A percentile compares a stretch with the other conserved stretches of the same genome.
These are phyloP conservation scores for Cecropterus lyciades DNA, from an alignment of 1,140 invertebrate genomes.

Conservation along the genomic window DNA sequence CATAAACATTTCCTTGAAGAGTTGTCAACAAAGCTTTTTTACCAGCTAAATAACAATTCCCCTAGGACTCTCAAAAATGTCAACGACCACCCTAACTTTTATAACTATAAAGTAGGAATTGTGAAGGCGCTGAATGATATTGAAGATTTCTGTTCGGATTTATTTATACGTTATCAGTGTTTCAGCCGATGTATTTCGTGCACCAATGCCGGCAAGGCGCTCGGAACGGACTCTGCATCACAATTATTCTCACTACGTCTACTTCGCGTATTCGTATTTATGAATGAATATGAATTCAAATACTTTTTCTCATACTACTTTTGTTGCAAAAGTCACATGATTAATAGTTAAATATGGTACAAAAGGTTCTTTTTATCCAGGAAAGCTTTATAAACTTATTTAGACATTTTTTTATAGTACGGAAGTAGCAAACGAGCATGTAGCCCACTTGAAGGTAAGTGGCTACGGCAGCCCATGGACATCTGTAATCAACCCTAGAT, in stretches of 20 bases:
- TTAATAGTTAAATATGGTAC: too few relatives aligned
- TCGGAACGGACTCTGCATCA: constrained; percentile 15
- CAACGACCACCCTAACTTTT: neutral
- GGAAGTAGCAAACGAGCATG: too few relatives aligned
- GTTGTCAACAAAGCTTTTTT: neutral
- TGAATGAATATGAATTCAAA: too few relatives aligned
- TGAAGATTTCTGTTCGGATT: constrained; percentile 14
- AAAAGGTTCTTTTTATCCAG: too few relatives aligned
- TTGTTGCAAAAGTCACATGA: too few relatives aligned
- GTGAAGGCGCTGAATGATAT: neutral
- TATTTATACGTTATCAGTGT: constrained; percentile 21
- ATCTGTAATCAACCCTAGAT: too few relatives aligned
- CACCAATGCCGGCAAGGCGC: constrained; percentile 11
- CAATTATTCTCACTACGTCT: constrained; percentile 11
- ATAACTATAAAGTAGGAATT: constrained; percentile 10
- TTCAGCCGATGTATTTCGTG: constrained; percentile 20
- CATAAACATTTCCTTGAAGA: neutral
- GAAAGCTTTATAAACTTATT: too few relatives aligned
- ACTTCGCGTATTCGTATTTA: constrained; percentile 3
- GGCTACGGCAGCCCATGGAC: too few relatives aligned
- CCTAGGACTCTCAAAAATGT: neutral
- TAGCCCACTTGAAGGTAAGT: too few relatives aligned
- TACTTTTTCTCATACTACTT: too few relatives aligned
- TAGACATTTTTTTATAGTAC: too few relatives aligned
- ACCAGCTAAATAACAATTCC: neutral